Percentiles rank a stretch among this genome's conserved stretches.
phyloP scores from a whole-genome alignment of 2,797 vertebrate genomes.

The Capromys pilorides region DNA sequence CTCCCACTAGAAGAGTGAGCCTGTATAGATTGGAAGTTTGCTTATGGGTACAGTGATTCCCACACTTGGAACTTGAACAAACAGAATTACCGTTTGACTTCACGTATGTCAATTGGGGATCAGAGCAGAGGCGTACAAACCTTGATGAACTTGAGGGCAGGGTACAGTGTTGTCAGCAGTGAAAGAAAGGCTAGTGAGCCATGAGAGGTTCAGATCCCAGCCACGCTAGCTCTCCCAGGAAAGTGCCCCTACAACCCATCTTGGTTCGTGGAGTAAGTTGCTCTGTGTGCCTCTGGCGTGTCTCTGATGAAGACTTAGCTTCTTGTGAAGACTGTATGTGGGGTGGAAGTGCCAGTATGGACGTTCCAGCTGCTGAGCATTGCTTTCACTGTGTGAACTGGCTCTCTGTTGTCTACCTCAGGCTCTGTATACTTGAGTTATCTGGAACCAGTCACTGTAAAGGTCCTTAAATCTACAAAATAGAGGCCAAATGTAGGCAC shows the following conservation, averaged over 20 bases:
- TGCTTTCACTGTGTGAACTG: neutral
- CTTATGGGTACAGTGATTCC: neutral
- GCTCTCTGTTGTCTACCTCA: slow-evolving; percentile 35
- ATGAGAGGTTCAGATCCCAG: neutral
- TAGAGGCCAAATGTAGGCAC: neutral
- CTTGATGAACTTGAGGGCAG: neutral
- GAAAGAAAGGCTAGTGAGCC: neutral
- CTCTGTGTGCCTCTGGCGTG: neutral
- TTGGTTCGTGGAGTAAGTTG: neutral
- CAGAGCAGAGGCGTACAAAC: neutral
- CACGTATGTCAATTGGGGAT: neutral
- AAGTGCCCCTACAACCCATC: neutral
- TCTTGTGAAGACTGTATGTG: neutral
- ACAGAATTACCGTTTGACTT: neutral
- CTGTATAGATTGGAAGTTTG: neutral
- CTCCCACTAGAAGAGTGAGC: neutral
- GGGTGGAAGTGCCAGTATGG: neutral
- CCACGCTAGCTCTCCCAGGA: neutral
- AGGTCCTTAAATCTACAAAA: neutral
- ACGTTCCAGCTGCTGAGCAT: neutral
- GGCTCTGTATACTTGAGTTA: neutral
- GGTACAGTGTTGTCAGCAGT: neutral
- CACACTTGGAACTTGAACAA: neutral
- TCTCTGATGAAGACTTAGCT: neutral
- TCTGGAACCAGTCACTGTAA: neutral